Evolutionary conservation across 1,140 invertebrate species (phyloP), one percentile per base, ranked within the genome.

Genomic region (Lepidurus couesii): DNA sequence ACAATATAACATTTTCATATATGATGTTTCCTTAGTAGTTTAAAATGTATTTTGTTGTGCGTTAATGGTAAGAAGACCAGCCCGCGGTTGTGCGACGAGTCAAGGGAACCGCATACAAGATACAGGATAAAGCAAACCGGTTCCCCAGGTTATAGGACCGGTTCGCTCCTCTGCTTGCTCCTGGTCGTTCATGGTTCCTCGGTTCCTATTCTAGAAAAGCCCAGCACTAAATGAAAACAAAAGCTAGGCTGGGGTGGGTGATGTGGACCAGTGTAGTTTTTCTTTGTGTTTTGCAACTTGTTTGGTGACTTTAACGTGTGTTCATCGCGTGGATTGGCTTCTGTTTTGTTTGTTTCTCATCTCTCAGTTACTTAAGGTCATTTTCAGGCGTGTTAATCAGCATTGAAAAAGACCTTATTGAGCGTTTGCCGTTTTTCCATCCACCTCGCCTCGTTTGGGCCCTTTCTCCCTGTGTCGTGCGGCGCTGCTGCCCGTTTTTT

Each of bases 201-300:
- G n/a, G 53, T 65, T 21, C 53, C 5, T 1, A 0, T 6, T 65
- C 13, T 65, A 21, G n/a, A n/a, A 65, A 9, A 21, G n/a, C 53
- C 53, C 13, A 65, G 53, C 21, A 7, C 16, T 65, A 65, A 47
- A 65, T 65, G 53, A 65, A 65, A 65, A 65, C 53, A 65, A 65
- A 65, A 65, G 53, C 16, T 65, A 65, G n/a, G 53, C 53, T 65
- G 53, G 53, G 53, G 21, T n/a, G 53, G 53, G 53, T 13, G 13
- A 13, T 65, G 53, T 13, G 53, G 21, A 65, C 53, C 53, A 65
- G 53, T 21, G 5, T 5, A 21, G 21, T 65, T 65, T 65, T 65
- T 65, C 53, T 65, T 21, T 65, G 21, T 21, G 53, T 21, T 34
- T n/a, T 16, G 53, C 53, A 65, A 21, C 16, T 65, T 65, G 53